These are phyloP conservation scores for Zaprionus bogoriensis DNA, from an alignment of 2,888 invertebrate species.

Conservation along the genomic window DNA sequence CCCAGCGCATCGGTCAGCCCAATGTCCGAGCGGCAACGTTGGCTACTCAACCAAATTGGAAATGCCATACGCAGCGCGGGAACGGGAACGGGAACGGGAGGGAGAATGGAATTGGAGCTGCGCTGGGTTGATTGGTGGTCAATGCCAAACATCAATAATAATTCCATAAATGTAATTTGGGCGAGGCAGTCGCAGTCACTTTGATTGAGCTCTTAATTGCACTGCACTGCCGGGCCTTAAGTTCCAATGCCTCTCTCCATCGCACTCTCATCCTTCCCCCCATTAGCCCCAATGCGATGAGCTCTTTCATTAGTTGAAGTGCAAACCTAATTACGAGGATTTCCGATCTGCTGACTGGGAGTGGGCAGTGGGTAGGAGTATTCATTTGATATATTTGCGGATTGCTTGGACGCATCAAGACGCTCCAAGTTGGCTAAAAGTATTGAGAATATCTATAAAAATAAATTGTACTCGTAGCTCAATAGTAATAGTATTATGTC, in stretches of 20 bases:
- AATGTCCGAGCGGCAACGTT: constrained; percentile 42
- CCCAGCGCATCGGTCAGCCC: constrained; percentile 66
- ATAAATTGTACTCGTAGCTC: too few relatives aligned
- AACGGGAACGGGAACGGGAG: background rate
- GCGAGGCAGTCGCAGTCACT: constrained; percentile 50
- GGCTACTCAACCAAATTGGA: constrained; percentile 75
- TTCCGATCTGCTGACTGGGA: background rate
- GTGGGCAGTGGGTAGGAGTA: background rate
- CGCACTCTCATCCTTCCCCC: background rate
- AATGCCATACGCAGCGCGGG: constrained; percentile 49
- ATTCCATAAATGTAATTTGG: constrained; percentile 76
- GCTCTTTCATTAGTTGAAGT: constrained; percentile 61
- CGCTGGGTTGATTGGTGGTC: constrained; percentile 61
- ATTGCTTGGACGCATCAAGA: too few relatives aligned
- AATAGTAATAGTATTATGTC: too few relatives aligned
- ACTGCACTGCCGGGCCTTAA: constrained; percentile 64
- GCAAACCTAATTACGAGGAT: constrained; percentile 24
- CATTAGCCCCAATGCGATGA: constrained; percentile 2
- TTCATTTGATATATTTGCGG: background rate
- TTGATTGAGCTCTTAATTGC: constrained; percentile 78
- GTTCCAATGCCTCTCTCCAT: constrained; percentile 21
- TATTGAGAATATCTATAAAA: background rate
- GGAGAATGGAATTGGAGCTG: constrained; percentile 19
- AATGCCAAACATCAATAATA: constrained; percentile 75
- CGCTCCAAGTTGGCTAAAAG: background rate